Evolutionary conservation across 2,888 invertebrate genomes (phyloP).

Genomic region (Drosophila conformis): DNA sequence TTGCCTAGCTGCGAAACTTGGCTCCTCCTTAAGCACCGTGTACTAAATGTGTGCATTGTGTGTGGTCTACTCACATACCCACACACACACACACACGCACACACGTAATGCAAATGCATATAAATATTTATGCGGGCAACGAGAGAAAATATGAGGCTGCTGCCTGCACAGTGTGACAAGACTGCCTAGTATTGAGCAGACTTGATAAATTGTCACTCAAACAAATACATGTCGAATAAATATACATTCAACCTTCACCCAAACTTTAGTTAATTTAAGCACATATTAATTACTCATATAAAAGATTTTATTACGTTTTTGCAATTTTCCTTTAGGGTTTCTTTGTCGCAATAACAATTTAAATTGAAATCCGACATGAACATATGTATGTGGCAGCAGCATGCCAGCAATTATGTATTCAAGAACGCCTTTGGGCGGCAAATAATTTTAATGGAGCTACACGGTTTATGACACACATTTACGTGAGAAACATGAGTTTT

Average conservation of each 20-base stretch:
- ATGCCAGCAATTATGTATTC: slow-evolving; percentile 63
- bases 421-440: slow-evolving; percentile 45
- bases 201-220: neutral
- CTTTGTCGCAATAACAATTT: neutral
- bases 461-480: slow-evolving; percentile 68
- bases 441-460: slow-evolving; percentile 71
- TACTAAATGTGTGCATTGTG: slow-evolving; percentile 32
- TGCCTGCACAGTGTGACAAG: slow-evolving; percentile 41
- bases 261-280: neutral
- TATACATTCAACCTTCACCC: neutral
- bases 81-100: neutral
- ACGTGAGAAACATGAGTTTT: slow-evolving; percentile 68
- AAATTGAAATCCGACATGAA: slow-evolving; percentile 18
- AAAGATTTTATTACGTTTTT: neutral
- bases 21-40: slow-evolving; percentile 40
- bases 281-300: neutral
- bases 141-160: slow-evolving; percentile 2
- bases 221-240: neutral
- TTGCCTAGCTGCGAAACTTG: slow-evolving; percentile 44
- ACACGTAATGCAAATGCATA: neutral
- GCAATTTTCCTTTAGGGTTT: neutral
- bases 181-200: neutral
- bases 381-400: slow-evolving; percentile 2
- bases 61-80: slow-evolving; percentile 42
- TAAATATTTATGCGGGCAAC: slow-evolving; percentile 32